Percentiles rank a stretch among this genome's conserved stretches.
These are phyloP conservation scores for Etheostoma spectabile DNA, from an alignment of 2,113 vertebrate species.

Conservation along the genomic window DNA sequence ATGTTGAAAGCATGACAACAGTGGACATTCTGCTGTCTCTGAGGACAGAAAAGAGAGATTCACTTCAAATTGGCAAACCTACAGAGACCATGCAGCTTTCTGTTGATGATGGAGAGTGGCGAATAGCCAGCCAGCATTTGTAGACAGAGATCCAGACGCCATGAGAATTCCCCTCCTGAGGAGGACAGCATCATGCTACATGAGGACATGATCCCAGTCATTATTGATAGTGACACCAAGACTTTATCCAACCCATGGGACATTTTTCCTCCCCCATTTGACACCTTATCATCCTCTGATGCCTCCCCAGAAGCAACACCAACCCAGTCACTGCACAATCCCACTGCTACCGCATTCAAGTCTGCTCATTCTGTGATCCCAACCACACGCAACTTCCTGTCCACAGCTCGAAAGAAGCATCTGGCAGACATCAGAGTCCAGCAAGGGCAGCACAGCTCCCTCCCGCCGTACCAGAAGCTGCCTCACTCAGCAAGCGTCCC, in stretches of 20 bases:
- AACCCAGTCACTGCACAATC: rapidly evolving
- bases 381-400: slow-evolving; percentile 34
- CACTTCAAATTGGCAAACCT: no score
- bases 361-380: rapidly evolving
- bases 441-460: slow-evolving; percentile 28
- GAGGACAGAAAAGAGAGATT: no score
- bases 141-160: no score
- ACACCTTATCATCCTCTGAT: background rate
- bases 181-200: slow-evolving; percentile 1
- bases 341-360: background rate
- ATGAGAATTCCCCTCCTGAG: background rate
- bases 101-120: no score
- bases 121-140: no score
- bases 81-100: no score
- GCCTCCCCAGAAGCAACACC: slow-evolving; percentile 3
- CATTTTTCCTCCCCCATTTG: slow-evolving; percentile 50
- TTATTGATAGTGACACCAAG: background rate
- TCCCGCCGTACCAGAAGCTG: slow-evolving; percentile 64
- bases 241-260: slow-evolving; percentile 63
- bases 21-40: no score
- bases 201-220: background rate
- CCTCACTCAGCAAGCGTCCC: background rate
- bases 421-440: slow-evolving; percentile 1
- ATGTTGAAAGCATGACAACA: no score
- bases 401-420: background rate